A percentile compares a stretch with the other conserved stretches of the same genome.
Evolutionary conservation across 2,888 invertebrate species (phyloP).

Genomic region (Escarpia spicata): DNA sequence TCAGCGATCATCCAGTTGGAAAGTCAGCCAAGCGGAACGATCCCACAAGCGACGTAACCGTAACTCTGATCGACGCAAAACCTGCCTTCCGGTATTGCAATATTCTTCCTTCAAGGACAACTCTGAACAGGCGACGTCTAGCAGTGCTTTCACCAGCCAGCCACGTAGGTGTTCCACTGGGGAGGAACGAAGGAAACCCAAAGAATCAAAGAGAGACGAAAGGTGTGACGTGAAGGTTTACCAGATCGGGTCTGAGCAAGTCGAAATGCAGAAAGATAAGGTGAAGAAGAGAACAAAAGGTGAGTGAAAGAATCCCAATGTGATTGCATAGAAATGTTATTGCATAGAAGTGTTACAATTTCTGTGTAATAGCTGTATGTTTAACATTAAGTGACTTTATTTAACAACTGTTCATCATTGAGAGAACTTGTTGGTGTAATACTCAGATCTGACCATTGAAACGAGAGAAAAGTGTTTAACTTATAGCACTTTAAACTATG

Average conservation of each 20-base stretch:
- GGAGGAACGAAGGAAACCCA: background rate
- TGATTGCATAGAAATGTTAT: background rate
- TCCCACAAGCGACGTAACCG: constrained; percentile 39
- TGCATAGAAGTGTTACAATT: background rate
- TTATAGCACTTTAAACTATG: too few relatives aligned
- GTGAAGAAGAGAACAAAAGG: constrained; percentile 23
- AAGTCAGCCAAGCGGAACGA: constrained; percentile 46
- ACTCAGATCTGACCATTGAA: too few relatives aligned
- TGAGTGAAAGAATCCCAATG: background rate
- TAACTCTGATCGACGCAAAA: constrained; percentile 52
- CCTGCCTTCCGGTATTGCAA: constrained; percentile 53
- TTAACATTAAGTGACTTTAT: too few relatives aligned
- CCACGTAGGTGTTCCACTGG: background rate
- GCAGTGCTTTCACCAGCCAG: background rate
- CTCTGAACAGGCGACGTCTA: background rate
- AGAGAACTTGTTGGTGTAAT: too few relatives aligned
- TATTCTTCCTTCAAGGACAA: background rate
- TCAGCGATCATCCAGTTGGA: constrained; percentile 57
- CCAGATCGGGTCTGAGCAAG: constrained; percentile 21
- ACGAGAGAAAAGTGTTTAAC: too few relatives aligned
- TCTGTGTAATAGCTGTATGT: background rate
- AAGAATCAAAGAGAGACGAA: background rate
- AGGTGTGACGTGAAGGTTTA: constrained; percentile 16
- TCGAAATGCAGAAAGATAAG: constrained; percentile 26
- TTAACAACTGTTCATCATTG: too few relatives aligned